Percentiles rank a stretch among this genome's conserved stretches.
Evolutionary conservation across 2,113 vertebrate species (phyloP).

Genomic region (Crotophaga sulcirostris): DNA sequence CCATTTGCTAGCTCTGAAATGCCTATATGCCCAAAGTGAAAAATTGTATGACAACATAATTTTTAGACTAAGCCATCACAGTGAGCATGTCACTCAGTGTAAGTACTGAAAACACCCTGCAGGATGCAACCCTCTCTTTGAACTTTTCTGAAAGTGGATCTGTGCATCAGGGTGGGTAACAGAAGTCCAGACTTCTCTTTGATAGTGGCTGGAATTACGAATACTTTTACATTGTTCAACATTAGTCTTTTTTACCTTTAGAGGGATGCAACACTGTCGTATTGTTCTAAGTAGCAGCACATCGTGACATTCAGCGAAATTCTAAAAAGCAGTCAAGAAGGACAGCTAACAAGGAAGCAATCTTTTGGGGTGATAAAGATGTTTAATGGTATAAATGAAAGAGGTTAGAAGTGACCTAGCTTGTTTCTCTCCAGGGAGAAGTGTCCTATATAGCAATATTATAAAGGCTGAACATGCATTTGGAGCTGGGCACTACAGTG

Average conservation of each 20-base stretch:
- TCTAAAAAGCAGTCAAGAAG: background rate
- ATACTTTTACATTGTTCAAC: background rate
- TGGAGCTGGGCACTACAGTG: background rate
- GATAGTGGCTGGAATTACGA: background rate
- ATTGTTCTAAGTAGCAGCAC: background rate
- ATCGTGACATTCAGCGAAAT: background rate
- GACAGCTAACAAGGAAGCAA: background rate
- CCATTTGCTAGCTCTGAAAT: background rate
- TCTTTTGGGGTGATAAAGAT: background rate
- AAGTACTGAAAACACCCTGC: background rate
- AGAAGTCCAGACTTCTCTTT: background rate
- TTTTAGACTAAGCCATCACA: background rate
- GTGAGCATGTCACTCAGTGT: background rate
- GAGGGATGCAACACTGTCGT: background rate
- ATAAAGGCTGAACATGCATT: background rate
- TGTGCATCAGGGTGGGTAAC: background rate
- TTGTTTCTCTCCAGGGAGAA: background rate
- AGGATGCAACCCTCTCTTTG: background rate
- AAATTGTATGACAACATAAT: background rate
- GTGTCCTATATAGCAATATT: background rate
- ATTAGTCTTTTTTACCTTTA: background rate
- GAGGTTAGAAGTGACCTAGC: background rate
- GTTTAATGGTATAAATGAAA: background rate
- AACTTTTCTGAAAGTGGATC: background rate
- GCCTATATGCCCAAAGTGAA: background rate